These are phyloP conservation scores for Amphibalanus amphitrite DNA, from an alignment of 1,140 invertebrate genomes.

Conservation along the genomic window DNA sequence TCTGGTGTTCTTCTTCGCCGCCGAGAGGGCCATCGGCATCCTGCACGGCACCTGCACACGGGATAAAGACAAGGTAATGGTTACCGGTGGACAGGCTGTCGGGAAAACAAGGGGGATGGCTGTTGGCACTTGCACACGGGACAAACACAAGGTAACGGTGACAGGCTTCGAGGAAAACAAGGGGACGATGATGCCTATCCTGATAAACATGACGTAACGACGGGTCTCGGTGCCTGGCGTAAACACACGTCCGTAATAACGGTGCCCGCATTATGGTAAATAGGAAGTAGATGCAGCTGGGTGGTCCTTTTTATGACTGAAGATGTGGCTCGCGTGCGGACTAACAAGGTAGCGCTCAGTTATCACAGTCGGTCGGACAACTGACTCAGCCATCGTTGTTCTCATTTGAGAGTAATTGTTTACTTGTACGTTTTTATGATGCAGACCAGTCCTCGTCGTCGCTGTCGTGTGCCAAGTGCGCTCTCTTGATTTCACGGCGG, in stretches of 20 bases:
- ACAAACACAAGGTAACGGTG: background rate
- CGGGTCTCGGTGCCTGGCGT: background rate
- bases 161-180: too few relatives aligned
- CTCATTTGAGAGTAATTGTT: too few relatives aligned
- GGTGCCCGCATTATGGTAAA: background rate
- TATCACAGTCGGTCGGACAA: too few relatives aligned
- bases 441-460: too few relatives aligned
- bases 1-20: background rate
- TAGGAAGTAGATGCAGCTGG: background rate
- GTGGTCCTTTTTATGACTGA: background rate
- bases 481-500: background rate
- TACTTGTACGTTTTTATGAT: too few relatives aligned
- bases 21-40: background rate
- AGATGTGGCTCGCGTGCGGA: too few relatives aligned
- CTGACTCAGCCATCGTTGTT: too few relatives aligned
- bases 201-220: background rate
- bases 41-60: background rate
- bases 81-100: background rate
- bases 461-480: too few relatives aligned
- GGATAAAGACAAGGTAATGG: background rate
- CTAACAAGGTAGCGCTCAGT: too few relatives aligned
- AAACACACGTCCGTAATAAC: background rate
- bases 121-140: background rate
- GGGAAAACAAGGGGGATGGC: background rate
- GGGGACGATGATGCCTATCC: background rate